Evolutionary conservation across 2,888 invertebrate genomes (phyloP).

Genomic region (Pomacea canaliculata): DNA sequence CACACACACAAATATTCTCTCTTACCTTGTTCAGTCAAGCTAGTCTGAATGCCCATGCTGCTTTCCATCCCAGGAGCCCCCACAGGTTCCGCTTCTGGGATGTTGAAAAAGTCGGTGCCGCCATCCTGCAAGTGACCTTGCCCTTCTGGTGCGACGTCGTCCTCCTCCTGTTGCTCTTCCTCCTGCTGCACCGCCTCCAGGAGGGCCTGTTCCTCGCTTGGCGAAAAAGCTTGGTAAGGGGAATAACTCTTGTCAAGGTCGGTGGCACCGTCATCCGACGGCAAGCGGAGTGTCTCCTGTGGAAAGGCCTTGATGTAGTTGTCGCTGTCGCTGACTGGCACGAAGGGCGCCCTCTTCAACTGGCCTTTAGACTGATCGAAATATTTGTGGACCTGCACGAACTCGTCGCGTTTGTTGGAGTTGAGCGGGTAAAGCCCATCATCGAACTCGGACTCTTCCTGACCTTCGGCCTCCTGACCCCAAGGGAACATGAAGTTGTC

Average conservation of each 20-base stretch:
- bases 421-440: conserved; percentile 25
- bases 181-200: neutral
- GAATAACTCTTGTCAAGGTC: neutral
- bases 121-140: neutral
- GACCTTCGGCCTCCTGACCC: conserved; percentile 2
- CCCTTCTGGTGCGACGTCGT: neutral
- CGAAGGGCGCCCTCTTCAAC: conserved; percentile 37
- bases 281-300: conserved; percentile 4
- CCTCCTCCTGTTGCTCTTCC: neutral
- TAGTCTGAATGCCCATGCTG: conserved; percentile 1
- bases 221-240: neutral
- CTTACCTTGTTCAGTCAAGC: neutral
- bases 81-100: neutral
- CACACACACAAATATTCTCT: neutral
- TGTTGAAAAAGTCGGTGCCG: neutral
- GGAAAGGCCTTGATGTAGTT: conserved; percentile 26
- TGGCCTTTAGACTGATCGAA: conserved; percentile 44
- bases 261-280: neutral
- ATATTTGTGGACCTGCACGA: conserved; percentile 56
- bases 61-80: conserved; percentile 12
- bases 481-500: neutral
- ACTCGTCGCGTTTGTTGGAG: conserved; percentile 49
- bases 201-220: neutral
- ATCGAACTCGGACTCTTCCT: neutral
- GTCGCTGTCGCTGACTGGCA: conserved; percentile 9